Percentiles rank a stretch among this genome's conserved stretches.
Conservation (phyloP, 2,113 vertebrate genomes). For the Psittacus erithacus region DNA sequence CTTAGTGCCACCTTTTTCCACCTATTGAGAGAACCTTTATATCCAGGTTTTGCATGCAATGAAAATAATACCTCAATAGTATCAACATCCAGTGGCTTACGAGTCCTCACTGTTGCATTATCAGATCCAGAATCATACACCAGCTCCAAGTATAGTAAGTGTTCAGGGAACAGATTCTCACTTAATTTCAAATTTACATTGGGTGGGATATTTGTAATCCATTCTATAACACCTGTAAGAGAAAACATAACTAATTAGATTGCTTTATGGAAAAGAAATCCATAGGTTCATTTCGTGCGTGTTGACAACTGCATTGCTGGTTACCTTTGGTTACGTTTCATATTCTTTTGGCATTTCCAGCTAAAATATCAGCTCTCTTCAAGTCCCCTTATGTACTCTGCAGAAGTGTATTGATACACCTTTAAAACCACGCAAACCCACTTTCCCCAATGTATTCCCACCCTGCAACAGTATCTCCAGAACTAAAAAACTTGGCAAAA, state of each 20-base stretch:
- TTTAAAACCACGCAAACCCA: not conserved
- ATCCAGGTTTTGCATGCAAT: not conserved
- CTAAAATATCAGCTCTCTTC: not conserved
- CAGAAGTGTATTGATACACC: accelerated
- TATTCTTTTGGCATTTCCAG: not conserved
- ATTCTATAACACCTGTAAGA: slow-evolving; percentile 53
- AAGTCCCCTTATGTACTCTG: not conserved
- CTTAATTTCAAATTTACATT: not conserved
- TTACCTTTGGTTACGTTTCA: not conserved
- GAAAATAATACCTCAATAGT: slow-evolving; percentile 14
- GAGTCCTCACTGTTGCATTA: slow-evolving; percentile 39
- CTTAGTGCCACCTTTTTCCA: not conserved
- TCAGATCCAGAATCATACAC: not conserved
- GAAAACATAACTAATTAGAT: not conserved
- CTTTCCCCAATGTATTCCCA: not conserved
- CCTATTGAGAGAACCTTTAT: not conserved
- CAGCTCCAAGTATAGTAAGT: not conserved
- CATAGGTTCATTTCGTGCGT: not conserved
- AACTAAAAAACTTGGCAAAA: not conserved
- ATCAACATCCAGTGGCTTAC: not conserved
- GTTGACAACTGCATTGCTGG: not conserved
- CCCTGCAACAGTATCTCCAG: not conserved
- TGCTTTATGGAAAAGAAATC: not conserved
- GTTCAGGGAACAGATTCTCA: not conserved
- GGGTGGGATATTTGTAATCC: slow-evolving; percentile 41